Evolutionary conservation across 2,888 invertebrate species (phyloP).

Genomic region (Plusia festucae): DNA sequence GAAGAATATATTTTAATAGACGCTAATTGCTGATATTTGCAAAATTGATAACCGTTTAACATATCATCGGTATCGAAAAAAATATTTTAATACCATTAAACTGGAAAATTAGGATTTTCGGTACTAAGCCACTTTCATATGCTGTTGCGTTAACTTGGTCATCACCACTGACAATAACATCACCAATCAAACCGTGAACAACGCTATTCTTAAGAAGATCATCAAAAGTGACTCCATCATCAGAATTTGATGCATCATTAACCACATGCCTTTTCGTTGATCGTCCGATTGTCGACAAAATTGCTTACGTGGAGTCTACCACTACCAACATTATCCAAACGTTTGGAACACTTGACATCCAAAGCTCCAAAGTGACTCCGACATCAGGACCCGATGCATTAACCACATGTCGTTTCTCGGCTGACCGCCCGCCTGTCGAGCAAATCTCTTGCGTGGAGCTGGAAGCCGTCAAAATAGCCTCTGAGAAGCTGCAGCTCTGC

Average conservation of each 20-base stretch:
- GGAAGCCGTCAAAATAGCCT: slow-evolving; percentile 85
- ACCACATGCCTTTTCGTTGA: neutral
- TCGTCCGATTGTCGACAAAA: neutral
- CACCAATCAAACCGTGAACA: slow-evolving; percentile 17
- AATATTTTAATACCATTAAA: slow-evolving; percentile 14
- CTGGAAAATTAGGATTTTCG: neutral
- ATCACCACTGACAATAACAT: slow-evolving; percentile 29
- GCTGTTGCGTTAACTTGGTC: slow-evolving; percentile 48
- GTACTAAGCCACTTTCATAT: slow-evolving; percentile 37
- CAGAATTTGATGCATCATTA: slow-evolving; percentile 34
- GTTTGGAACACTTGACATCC: neutral
- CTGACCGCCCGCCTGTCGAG: slow-evolving; percentile 1
- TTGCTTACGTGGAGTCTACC: neutral
- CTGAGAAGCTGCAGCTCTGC: slow-evolving; percentile 85
- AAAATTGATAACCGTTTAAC: slow-evolving; percentile 28
- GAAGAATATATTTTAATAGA: slow-evolving; percentile 23
- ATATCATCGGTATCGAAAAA: slow-evolving; percentile 26
- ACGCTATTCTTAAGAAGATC: slow-evolving; percentile 7
- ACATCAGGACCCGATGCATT: neutral
- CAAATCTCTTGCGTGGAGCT: slow-evolving; percentile 48
- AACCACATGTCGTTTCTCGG: too few relatives aligned
- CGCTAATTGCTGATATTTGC: slow-evolving; percentile 30
- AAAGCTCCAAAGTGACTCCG: neutral
- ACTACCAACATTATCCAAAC: neutral
- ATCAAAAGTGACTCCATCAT: slow-evolving; percentile 17